phyloP scores from a whole-genome alignment of 2,113 vertebrate genomes.

The Aphyosemion australe region DNA sequence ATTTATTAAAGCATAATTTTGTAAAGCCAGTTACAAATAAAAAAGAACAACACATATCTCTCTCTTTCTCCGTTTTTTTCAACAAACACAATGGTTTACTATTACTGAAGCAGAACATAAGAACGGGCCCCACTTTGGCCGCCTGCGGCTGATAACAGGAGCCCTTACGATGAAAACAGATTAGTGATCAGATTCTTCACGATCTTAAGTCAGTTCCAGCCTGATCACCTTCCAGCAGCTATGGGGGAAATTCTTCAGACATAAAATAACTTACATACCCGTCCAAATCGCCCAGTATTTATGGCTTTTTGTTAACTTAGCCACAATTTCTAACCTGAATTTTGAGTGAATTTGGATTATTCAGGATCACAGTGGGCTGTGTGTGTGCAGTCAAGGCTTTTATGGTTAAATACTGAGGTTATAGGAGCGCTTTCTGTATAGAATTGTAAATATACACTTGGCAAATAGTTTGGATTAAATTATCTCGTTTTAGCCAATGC shows the following conservation, averaged over 20 bases:
- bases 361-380: constrained; percentile 52
- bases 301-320: constrained; percentile 52
- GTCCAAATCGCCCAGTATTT: constrained; percentile 40
- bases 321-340: constrained; percentile 40
- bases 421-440: neutral
- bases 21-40: constrained; percentile 92
- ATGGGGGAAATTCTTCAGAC: constrained; percentile 58
- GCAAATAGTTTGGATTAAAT: no score
- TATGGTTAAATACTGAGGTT: constrained; percentile 24
- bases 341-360: constrained; percentile 46
- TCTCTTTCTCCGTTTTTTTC: constrained; percentile 65
- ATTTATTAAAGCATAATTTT: constrained; percentile 90
- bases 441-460: no score
- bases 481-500: no score
- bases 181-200: constrained; percentile 36
- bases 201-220: neutral
- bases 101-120: constrained; percentile 70
- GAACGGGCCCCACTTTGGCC: constrained; percentile 83
- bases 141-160: constrained; percentile 88
- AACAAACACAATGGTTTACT: constrained; percentile 80
- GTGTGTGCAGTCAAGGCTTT: constrained; percentile 18
- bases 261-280: constrained; percentile 58
- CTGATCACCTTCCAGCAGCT: constrained; percentile 41
- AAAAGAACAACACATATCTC: constrained; percentile 76
- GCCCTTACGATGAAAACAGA: constrained; percentile 58